Percentiles rank a stretch among this genome's conserved stretches.
Evolutionary conservation across 2,888 invertebrate genomes (phyloP).

Genomic region (Catocala nupta): DNA sequence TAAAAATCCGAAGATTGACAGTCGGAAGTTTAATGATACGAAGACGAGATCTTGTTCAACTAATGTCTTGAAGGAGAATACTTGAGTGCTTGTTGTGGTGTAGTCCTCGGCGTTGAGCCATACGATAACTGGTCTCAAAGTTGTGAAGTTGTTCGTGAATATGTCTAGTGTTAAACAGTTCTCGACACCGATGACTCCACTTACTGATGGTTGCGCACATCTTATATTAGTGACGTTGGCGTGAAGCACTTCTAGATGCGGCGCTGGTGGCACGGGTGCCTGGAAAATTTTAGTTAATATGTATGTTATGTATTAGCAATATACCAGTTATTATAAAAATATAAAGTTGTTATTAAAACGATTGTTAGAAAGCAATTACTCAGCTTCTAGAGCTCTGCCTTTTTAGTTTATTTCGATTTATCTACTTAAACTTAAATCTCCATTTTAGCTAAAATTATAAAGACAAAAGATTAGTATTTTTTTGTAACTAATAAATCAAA

Average conservation of each 20-base stretch:
- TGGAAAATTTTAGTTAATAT: slow-evolving; percentile 41
- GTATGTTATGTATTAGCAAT: neutral
- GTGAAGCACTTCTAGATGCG: slow-evolving; percentile 52
- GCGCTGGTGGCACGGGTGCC: slow-evolving; percentile 51
- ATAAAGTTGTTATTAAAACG: too few species aligned
- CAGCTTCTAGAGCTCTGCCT: too few species aligned
- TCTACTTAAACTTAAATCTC: too few species aligned
- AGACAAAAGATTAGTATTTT: too few species aligned
- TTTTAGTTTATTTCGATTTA: too few species aligned
- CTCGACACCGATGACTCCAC: slow-evolving; percentile 73
- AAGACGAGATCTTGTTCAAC: slow-evolving; percentile 90
- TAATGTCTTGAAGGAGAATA: slow-evolving; percentile 85
- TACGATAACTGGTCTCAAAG: slow-evolving; percentile 73
- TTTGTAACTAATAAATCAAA: too few species aligned
- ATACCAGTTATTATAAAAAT: too few species aligned
- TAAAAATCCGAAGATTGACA: slow-evolving; percentile 92
- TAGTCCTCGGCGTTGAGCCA: slow-evolving; percentile 78
- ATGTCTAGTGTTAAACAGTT: slow-evolving; percentile 75
- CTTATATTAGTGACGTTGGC: slow-evolving; percentile 63
- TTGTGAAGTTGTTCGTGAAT: slow-evolving; percentile 66
- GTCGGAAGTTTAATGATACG: slow-evolving; percentile 89
- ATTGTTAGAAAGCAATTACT: too few species aligned
- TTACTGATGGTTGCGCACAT: slow-evolving; percentile 70
- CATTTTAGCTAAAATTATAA: too few species aligned
- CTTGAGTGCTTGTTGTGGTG: slow-evolving; percentile 53